Base-by-base conservation (phyloP, 1,140 invertebrate species). In the Scaptomyza hsui region DNA sequence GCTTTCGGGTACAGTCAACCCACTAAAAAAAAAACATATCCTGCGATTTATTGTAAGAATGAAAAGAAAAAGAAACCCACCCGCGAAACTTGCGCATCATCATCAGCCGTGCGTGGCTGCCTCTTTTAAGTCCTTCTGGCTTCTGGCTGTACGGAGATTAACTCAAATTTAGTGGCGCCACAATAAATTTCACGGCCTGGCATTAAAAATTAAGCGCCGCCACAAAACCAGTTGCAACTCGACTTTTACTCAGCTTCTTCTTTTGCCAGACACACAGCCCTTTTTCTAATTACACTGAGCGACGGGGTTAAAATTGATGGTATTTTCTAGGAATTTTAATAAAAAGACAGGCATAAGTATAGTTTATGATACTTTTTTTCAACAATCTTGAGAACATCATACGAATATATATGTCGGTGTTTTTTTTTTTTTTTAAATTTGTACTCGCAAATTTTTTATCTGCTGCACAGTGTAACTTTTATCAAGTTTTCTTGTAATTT, bases 201-300 rank as follows among this genome's bases (percentile, higher is more conserved):
- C 73, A 86, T 85, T 85, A 86, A 85, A 86, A 85, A 85, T 85
- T 85, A 86, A 85, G 81, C 76, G 73, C 24, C 51, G 53, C 56
- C 68, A 71, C 53, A 74, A 56, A 76, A 73, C 65, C 60, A 74
- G 63, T 74, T 77, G 73, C 81, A 69, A 78, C 51, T 62, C 26
- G 76, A 61, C 76, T 85, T 78, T 56, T 44, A 47, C 39, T 52
- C 4, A 21, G 65, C 39, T 59, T 21, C 59, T 37, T 47, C 24
- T 29, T 29, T 32, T 63, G 42, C 42, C 7, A 15, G 24, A 35
- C 49, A 63, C 15, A 29, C 26, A 29, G 26, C 26, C 18, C n/a
- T 35, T 16, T 24, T 49, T 9, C 13, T 80, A 83, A 86, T 83
- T 83, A 80, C 80, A 82, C 79, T 75, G 29, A 12, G 13, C 59